Conservation (phyloP, 1,140 invertebrate genomes). For the Tetranychus urticae region DNA sequence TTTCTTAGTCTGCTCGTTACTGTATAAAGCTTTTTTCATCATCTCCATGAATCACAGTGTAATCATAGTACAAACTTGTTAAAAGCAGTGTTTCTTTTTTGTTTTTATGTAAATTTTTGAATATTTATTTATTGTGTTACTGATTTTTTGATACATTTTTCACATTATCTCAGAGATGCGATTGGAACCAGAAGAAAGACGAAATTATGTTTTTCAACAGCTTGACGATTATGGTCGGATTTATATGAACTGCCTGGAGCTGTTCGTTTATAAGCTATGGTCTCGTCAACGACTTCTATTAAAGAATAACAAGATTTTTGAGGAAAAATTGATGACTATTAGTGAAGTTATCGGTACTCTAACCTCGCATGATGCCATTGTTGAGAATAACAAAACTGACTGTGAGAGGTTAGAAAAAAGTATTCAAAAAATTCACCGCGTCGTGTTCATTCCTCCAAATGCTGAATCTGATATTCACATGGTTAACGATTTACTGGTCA, state of each 20-base stretch:
- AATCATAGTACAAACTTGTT: no score
- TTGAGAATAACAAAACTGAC: background rate
- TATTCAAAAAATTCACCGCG: background rate
- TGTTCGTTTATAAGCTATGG: background rate
- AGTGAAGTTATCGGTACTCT: background rate
- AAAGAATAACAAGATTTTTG: background rate
- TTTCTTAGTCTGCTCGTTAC: no score
- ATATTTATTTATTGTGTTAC: no score
- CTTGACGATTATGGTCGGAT: background rate
- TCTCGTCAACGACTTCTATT: background rate
- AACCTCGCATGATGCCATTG: no score
- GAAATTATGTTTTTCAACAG: background rate
- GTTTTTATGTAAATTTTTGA: no score
- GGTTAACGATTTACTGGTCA: background rate
- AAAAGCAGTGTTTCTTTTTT: no score
- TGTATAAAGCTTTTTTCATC: no score
- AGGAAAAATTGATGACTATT: background rate
- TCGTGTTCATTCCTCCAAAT: background rate
- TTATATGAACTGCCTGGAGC: background rate
- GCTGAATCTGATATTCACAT: background rate
- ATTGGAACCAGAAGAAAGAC: background rate
- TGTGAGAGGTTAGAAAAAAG: background rate
- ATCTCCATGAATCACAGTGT: no score
- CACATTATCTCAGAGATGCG: background rate
- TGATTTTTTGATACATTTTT: no score